Evolutionary conservation across 2,113 vertebrate species (phyloP), one percentile per base, ranked within the genome.

Genomic region (Ptilonorhynchus violaceus): DNA sequence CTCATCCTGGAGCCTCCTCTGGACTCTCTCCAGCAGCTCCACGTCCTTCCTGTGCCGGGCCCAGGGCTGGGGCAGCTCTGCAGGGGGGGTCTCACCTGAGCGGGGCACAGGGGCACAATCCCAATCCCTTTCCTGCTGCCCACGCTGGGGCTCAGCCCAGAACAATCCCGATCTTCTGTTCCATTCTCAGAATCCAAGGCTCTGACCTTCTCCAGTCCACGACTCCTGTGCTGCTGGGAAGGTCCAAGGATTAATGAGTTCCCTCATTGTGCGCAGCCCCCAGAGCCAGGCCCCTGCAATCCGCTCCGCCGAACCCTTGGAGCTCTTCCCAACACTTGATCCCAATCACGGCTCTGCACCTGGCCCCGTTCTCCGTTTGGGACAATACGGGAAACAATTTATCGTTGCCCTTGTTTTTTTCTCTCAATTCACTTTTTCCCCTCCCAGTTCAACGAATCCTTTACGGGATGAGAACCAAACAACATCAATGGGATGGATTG

Each of bases 321-420:
- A 88, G 3, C 6, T 52, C 20, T 94, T 97, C 96, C 94, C 85
- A 91, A 35, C 75, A 10, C 78, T 85, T 63, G 81, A 96, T 91
- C 67, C 62, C 15, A 85, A 88, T 92, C 92, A 33, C 10, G 5
- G 68, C 13, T 33, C 78, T 92, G 81, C 94, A 96, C 92, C 89
- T 94, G 93, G 93, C 88, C 81, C 81, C 73, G 93, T 56, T 96
- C 81, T 94, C 92, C 75, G 37, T 74, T 30, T 5, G 74, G 89
- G 93, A 96, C 89, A 93, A 76, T 30, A 7, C 20, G 75, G 14
- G 44, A 15, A 85, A 78, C 49, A 35, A 95, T 60, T 76, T 33
- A 76, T 69, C 17, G 53, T 20, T 81, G 53, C 22, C 6, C 30
- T 42, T 42, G 42, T 42, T 27, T 89, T 15, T 81, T 59, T 84